Evolutionary conservation across 1,140 invertebrate species (phyloP), one percentile per base, ranked within the genome.

Genomic region (Sinella curviseta): DNA sequence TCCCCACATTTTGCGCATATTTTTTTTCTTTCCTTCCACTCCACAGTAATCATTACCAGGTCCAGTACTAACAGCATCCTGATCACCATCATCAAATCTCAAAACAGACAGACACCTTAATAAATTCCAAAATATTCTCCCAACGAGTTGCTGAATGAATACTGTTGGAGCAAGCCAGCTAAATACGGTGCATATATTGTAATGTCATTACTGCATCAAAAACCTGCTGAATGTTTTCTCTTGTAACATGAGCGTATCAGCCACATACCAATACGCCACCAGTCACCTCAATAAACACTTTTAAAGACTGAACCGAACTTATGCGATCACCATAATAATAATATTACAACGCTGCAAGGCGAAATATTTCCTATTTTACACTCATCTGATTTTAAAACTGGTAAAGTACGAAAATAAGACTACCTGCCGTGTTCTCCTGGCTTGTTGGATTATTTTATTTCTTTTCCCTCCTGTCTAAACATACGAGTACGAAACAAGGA

Each of bases 111-210:
- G 79, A 80, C 82, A 80, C 79, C 79, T 79, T 82, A 80, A 82
- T 82, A 78, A 82, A 82, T 82, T 82, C 39, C 78, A 78, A 80
- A 80, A 82, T 80, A 80, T 77, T 77, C n/a, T n/a, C n/a, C n/a
- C n/a, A n/a, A n/a, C n/a, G n/a, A n/a, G n/a, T n/a, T n/a, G n/a
- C n/a, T n/a, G n/a, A n/a, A n/a, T n/a, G n/a, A n/a, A n/a, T n/a
- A n/a, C n/a, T n/a, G n/a, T n/a, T n/a, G n/a, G n/a, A n/a, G n/a
- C n/a, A n/a, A n/a, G n/a, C n/a, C 39, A 48, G 39, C 20, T 48
- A 48, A 48, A 48, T 48, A 12, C 20, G 8, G 39, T 48, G 20
- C 39, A 48, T 20, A 20, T 20, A 48, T 48, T 48, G 20, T 48
- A 8, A 48, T 48, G 8, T 48, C 39, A 4, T 70, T 31, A 33